Percentiles rank a stretch among this genome's conserved stretches.
Evolutionary conservation across 2,888 invertebrate species (phyloP).

Genomic region (Amphipoea oculea): DNA sequence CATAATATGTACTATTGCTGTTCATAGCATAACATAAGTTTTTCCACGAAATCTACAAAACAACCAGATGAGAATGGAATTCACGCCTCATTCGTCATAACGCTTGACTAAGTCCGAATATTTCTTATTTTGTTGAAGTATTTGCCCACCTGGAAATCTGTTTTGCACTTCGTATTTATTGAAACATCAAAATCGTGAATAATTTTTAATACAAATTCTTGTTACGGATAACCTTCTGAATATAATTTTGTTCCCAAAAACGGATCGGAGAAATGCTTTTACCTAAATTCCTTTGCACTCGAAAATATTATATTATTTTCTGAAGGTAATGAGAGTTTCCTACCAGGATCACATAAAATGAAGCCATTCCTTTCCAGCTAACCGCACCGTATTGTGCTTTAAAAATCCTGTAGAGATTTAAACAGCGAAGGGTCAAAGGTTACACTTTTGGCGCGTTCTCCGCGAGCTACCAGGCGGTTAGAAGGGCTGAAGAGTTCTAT

Average conservation of each 20-base stretch:
- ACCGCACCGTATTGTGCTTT: constrained; percentile 29
- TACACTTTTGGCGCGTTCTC: constrained; percentile 45
- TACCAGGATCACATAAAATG: constrained; percentile 39
- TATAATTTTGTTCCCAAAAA: constrained; percentile 15
- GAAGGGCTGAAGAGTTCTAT: constrained; percentile 61
- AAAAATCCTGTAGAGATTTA: constrained; percentile 42
- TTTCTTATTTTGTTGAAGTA: constrained; percentile 35
- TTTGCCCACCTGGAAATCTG: constrained; percentile 16
- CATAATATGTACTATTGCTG: not conserved
- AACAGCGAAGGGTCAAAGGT: constrained; percentile 48
- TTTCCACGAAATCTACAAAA: not conserved
- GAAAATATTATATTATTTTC: not conserved
- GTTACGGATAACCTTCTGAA: not conserved
- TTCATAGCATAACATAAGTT: not conserved
- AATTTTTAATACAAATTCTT: constrained; percentile 4
- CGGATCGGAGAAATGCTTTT: not conserved
- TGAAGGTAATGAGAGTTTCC: not conserved
- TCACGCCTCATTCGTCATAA: constrained; percentile 40
- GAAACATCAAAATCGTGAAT: constrained; percentile 4
- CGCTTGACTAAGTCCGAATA: constrained; percentile 37
- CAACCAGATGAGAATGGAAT: constrained; percentile 39
- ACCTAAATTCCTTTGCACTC: not conserved
- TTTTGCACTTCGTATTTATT: constrained; percentile 4
- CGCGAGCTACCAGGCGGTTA: constrained; percentile 71
- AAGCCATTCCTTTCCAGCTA: constrained; percentile 29